These are phyloP conservation scores for Stenodema calcarata DNA, from an alignment of 2,888 invertebrate genomes.

Conservation along the genomic window DNA sequence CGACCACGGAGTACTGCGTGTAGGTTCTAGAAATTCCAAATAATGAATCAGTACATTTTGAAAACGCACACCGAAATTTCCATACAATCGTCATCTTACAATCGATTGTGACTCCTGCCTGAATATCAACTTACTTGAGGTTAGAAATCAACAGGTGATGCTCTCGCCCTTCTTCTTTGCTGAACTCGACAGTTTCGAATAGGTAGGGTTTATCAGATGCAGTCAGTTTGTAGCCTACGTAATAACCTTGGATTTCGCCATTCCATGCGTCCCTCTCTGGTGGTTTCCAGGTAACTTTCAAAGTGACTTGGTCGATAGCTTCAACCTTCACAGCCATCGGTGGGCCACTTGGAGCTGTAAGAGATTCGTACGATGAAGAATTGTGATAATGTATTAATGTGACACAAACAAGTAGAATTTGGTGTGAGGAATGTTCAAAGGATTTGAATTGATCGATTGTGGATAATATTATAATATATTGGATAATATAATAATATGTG, in stretches of 20 bases:
- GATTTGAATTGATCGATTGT: no score
- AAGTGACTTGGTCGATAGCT: conserved; percentile 84
- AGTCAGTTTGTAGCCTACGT: conserved; percentile 86
- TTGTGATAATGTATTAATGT: no score
- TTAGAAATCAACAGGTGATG: conserved; percentile 83
- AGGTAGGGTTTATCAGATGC: conserved; percentile 82
- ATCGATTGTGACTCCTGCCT: no score
- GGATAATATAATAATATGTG: no score
- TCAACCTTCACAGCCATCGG: conserved; percentile 85
- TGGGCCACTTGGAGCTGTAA: conserved; percentile 75
- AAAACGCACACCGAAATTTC: no score
- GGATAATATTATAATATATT: no score
- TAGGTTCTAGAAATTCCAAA: conserved; percentile 70
- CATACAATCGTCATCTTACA: no score
- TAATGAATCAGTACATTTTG: not conserved
- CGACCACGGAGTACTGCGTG: conserved; percentile 94
- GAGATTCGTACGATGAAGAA: not conserved
- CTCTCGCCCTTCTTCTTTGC: conserved; percentile 89
- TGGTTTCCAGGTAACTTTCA: conserved; percentile 89
- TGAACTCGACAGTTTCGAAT: conserved; percentile 90
- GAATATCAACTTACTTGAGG: conserved; percentile 67
- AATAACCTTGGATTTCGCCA: conserved; percentile 88
- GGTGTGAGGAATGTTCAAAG: no score
- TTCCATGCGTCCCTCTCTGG: conserved; percentile 90
- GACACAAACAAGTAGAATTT: no score